Conservation (phyloP, 2,113 vertebrate species). For the Polypterus bichir region DNA sequence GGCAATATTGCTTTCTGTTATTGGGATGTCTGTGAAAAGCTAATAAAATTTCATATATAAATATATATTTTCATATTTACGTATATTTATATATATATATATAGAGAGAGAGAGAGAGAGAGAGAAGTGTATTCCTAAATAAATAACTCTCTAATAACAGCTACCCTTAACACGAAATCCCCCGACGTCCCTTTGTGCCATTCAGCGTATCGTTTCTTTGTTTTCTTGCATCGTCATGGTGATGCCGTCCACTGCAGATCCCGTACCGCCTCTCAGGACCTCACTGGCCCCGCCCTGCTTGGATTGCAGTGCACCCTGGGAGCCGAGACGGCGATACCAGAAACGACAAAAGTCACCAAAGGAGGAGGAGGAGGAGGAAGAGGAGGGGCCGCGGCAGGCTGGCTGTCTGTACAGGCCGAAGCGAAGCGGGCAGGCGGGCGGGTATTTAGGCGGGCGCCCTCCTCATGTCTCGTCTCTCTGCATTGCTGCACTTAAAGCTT, state of each 20-base stretch:
- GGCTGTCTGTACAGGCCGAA: constrained; percentile 45
- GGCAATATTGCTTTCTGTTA: neutral
- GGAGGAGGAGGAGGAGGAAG: constrained; percentile 23
- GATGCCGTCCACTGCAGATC: too few relatives aligned
- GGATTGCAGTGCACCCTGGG: constrained; percentile 4
- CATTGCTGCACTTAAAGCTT: constrained; percentile 33
- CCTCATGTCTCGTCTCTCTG: constrained; percentile 25
- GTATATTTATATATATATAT: neutral
- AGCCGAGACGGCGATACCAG: constrained; percentile 10
- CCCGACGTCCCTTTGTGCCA: constrained; percentile 5
- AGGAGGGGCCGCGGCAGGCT: constrained; percentile 41
- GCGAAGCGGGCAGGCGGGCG: constrained; percentile 20
- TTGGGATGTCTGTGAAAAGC: neutral
- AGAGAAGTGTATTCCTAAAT: neutral
- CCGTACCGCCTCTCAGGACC: too few relatives aligned
- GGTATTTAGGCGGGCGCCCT: constrained; percentile 10
- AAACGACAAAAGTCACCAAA: constrained; percentile 11
- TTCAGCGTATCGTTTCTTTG: neutral
- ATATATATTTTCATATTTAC: neutral
- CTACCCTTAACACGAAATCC: neutral
- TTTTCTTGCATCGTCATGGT: too few relatives aligned
- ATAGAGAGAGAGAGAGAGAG: too few relatives aligned
- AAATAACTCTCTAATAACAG: neutral
- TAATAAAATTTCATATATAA: neutral
- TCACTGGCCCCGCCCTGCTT: too few relatives aligned